Base-by-base conservation (phyloP, 2,888 invertebrate species). In the Pristionchus arcanus region DNA sequence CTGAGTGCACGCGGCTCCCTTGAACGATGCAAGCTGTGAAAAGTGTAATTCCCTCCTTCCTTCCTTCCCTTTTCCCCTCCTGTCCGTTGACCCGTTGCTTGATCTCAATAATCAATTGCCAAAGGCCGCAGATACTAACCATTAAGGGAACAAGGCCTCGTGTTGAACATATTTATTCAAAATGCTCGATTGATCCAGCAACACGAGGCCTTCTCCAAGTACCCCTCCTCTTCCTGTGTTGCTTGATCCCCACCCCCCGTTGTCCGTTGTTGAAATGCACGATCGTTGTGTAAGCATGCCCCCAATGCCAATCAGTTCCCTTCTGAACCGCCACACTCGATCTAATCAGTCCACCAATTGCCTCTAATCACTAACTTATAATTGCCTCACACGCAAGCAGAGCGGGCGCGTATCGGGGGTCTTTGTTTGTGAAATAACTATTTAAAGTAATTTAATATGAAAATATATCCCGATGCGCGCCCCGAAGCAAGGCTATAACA, bases 1-100 rank as follows among this genome's bases (percentile, higher is more conserved):
- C 77, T 25, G 77, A 77, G 77, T 77, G 77, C 77, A 77, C 77
- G 77, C 37, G n/a, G 42, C 77, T 77, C 77, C 77, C 77, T 77
- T 77, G 77, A 77, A 77, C 77, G 77, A 77, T 77, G 77, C 77
- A 77, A 77, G 77, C 77, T 77, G 77, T 77, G 77, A 77, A 77
- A 42, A 77, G 77, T 77, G 77, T 77, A 77, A 77, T 77, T 42
- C 25, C 71, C 71, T 49, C 28, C 34, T 19, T 71, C 71, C 71
- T 66, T 66, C 34, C 71, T 71, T n/a, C 71, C 66, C 16, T 28
- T 71, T 34, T 19, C 28, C 28, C 25, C 66, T 66, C 71, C 71
- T 68, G 68, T 68, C 2, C 13, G 28, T 68, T n/a, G 15, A 28
- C 68, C 68, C 68, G 68, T 55, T 21, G 55, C 55, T 55, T 55